Percentiles rank a stretch among this genome's conserved stretches.
phyloP scores from a whole-genome alignment of 2,888 invertebrate species.

The Neoitamus cyanurus region DNA sequence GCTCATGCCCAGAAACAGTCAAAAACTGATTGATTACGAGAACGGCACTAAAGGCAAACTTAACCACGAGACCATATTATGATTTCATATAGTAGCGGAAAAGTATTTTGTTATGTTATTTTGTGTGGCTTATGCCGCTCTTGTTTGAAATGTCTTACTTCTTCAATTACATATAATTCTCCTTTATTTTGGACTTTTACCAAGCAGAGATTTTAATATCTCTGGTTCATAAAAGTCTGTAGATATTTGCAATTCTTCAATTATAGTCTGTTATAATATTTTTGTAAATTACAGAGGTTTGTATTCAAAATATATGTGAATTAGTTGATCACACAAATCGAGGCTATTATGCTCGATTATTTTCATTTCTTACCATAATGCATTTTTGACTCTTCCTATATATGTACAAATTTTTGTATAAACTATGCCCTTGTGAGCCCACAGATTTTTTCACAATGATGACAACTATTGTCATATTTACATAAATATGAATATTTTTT shows the following conservation, averaged over 20 bases:
- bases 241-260: not conserved
- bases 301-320: not conserved
- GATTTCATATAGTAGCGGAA: too few relatives aligned
- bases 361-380: not conserved
- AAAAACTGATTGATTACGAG: too few relatives aligned
- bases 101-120: not conserved
- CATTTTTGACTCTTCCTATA: conserved; percentile 1
- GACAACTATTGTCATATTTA: not conserved
- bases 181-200: not conserved
- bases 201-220: too few relatives aligned
- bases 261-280: not conserved
- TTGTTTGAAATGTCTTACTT: not conserved
- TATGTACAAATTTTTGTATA: conserved; percentile 5
- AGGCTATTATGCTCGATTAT: not conserved
- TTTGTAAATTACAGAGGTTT: not conserved
- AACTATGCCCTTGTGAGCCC: conserved; percentile 1
- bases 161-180: not conserved
- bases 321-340: not conserved
- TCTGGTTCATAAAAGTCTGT: not conserved
- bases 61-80: too few relatives aligned
- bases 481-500: conserved; percentile 12
- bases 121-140: not conserved
- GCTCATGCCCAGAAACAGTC: too few relatives aligned
- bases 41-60: too few relatives aligned
- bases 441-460: not conserved